phyloP scores from a whole-genome alignment of 2,797 vertebrate species.

The Antennarius maculatus region DNA sequence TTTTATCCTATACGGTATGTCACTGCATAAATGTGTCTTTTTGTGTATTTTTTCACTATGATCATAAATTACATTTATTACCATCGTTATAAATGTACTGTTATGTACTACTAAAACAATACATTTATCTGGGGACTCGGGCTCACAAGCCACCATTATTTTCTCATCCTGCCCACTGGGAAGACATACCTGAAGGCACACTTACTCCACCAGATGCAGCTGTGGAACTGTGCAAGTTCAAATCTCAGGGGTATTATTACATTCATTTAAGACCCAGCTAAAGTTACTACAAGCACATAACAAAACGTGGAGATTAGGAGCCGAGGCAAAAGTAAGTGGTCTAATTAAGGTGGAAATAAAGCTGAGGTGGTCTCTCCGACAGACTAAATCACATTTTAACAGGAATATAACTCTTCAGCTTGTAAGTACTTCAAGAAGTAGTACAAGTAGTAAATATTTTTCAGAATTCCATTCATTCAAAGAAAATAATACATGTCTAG shows the following conservation, averaged over 20 bases:
- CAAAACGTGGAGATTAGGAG: conserved; percentile 25
- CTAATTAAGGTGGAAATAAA: conserved; percentile 30
- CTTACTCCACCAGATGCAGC: conserved; percentile 37
- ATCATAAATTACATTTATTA: conserved; percentile 1
- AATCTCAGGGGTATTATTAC: conserved; percentile 52
- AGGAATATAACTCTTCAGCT: conserved; percentile 14
- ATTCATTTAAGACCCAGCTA: conserved; percentile 47
- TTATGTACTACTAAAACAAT: neutral
- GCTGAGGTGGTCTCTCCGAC: conserved; percentile 20
- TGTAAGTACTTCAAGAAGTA: conserved; percentile 1
- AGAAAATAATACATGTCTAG: neutral
- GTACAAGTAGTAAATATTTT: too few relatives aligned
- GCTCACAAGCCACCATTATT: conserved; percentile 1
- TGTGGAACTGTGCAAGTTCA: conserved; percentile 30
- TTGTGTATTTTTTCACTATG: neutral
- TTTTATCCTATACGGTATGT: conserved; percentile 23
- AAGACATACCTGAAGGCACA: conserved; percentile 12
- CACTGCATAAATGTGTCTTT: neutral
- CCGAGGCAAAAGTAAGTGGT: conserved; percentile 33
- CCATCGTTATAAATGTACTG: neutral
- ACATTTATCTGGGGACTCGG: neutral
- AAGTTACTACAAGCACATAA: conserved; percentile 23
- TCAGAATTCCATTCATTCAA: neutral
- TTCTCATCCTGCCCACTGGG: conserved; percentile 44
- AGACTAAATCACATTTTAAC: conserved; percentile 23